Conservation (phyloP, 1,140 invertebrate species). For the Cotesia chilonis region DNA sequence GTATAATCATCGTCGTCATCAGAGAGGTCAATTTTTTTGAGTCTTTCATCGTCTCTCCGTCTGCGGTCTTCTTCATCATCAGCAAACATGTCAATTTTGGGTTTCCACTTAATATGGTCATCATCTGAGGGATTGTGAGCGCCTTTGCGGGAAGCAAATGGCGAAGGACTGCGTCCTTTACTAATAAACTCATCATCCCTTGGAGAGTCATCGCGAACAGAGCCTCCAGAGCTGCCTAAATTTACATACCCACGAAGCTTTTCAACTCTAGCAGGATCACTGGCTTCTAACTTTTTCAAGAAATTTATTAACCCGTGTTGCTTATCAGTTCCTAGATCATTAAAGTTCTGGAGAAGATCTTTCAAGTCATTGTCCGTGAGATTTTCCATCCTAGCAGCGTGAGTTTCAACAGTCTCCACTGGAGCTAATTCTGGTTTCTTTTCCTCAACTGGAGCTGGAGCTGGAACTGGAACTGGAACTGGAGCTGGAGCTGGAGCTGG, state of each 20-base stretch:
- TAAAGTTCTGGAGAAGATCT: constrained; percentile 80
- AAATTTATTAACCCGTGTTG: constrained; percentile 81
- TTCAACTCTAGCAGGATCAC: constrained; percentile 76
- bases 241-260: constrained; percentile 74
- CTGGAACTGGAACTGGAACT: not conserved
- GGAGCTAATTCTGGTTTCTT: constrained; percentile 16
- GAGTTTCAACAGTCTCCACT: constrained; percentile 35
- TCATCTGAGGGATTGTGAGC: constrained; percentile 61
- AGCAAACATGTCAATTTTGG: constrained; percentile 61
- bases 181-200: constrained; percentile 32
- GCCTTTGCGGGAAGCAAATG: constrained; percentile 59
- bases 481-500: constrained; percentile 25
- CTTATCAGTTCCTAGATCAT: constrained; percentile 77
- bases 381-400: constrained; percentile 69
- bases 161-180: constrained; percentile 56
- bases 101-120: constrained; percentile 58
- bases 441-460: constrained; percentile 5
- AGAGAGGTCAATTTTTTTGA: constrained; percentile 59
- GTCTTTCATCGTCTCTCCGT: constrained; percentile 45
- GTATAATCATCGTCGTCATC: constrained; percentile 76
- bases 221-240: constrained; percentile 53
- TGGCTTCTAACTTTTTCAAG: constrained; percentile 78
- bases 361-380: constrained; percentile 80
- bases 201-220: constrained; percentile 43
- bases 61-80: constrained; percentile 61